Evolutionary conservation across 2,888 invertebrate genomes (phyloP), one percentile per base, ranked within the genome.

Genomic region (Dorcus hopei): DNA sequence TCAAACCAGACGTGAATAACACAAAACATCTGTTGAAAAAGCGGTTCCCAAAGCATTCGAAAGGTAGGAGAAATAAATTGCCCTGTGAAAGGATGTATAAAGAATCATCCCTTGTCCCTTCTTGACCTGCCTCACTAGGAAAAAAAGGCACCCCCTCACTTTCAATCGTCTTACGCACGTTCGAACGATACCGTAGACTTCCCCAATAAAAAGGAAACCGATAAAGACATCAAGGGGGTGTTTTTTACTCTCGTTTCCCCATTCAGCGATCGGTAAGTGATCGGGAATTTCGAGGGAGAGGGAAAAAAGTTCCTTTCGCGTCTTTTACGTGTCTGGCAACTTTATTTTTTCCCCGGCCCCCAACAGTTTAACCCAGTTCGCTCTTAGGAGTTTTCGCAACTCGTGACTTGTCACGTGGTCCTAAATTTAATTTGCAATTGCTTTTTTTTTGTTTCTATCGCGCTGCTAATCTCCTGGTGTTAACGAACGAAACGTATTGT

Each of bases 221-320:
- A 67, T 65, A 67, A 64, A 67, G 64, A 58, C 65, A 62, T 67
- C 67, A 63, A 67, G 65, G 58, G 65, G 63, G 63, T 64, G 57
- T 65, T 62, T 65, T 64, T 61, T 59, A 59, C 61, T 60, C 42
- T 16, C 45, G 45, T 45, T 45, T 45, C 45, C 45, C 60, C 62
- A 63, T 55, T 51, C 45, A 50, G 41, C 58, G 64, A 64, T 65
- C 65, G 65, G 65, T 64, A 65, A 65, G 63, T 65, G 67, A 67
- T 67, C 65, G 65, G 65, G 63, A 65, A 67, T 66, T 66, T 62
- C 61, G 60, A 62, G 64, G 58, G 51, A 23, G 56, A 38, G 14
- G 38, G 40, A 54, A 57, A 57, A 57, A 57, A 47, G 48, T 56
- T 59, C 33, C 47, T 42, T 16, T 9, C 42, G 42, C 47, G 49